Evolutionary conservation across 64 coral and sea anemone species (phyloP), one percentile per base, ranked within the genome.

Genomic region (Catalaphyllia jardinei): DNA sequence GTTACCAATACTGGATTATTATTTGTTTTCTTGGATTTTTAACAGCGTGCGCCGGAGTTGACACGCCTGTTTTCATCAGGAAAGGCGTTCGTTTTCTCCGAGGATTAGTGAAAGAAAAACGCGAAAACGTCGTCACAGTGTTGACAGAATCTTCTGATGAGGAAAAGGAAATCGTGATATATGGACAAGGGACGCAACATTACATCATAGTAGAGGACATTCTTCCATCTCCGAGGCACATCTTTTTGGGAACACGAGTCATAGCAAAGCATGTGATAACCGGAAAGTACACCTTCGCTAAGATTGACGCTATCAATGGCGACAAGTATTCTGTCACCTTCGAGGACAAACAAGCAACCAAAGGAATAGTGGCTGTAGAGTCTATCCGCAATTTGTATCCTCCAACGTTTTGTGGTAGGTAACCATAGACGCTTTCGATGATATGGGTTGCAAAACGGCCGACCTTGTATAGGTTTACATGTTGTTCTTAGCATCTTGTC

Each of bases 141-240:
- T 64, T 75, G 38, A 83, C 54, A 25, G 52, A 80, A 63, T 29
- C 65, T 1, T 28, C 62, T 57, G 55, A 84, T 20, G 31, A 84
- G 16, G 71, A 84, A 74, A 51, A 84, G 25, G 79, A 91, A 14
- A 25, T 91, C 54, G 31, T 50, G 13, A 74, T 91, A 16, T 28
- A 84, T 29, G 89, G 89, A 76, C 64, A 2, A 84, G 89, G 89
- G 22, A 91, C 89, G 25, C 89, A 85, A 18, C 89, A 91, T 84
- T 91, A 91, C 50, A 74, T 74, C 11, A 91, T 91, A 0, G 89
- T 91, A 25, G 29, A 91, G 42, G 89, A 91, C 52, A 82, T 73
- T 17, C n/a, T 91, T 49, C 89, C 89, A 10, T 51, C 71, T 50
- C 14, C 59, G 3, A 64, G 35, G 10, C 31, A 91, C 30, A 61